A percentile compares a stretch with the other conserved stretches of the same genome.
These are phyloP conservation scores for Ranitomeya variabilis DNA, from an alignment of 2,113 vertebrate species.

Conservation along the genomic window DNA sequence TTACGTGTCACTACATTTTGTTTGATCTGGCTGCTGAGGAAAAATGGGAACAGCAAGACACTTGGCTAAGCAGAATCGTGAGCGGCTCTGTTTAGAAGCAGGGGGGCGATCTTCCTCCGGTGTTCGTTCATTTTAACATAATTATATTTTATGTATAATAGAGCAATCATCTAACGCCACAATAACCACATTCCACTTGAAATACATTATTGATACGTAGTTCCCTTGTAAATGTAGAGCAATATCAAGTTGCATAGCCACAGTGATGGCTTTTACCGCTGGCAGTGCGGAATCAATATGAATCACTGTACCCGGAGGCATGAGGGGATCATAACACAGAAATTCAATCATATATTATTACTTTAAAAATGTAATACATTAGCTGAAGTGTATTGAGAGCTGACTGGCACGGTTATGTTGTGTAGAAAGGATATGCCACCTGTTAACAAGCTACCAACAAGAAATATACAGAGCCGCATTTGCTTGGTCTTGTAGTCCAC, in stretches of 20 bases:
- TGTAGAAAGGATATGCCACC: not conserved
- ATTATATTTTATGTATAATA: slow-evolving; percentile 54
- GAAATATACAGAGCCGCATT: too few relatives aligned
- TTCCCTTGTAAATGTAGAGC: slow-evolving; percentile 6
- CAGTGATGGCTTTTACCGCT: slow-evolving; percentile 42
- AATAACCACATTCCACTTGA: slow-evolving; percentile 54
- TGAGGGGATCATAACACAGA: slow-evolving; percentile 36
- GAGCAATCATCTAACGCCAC: slow-evolving; percentile 24
- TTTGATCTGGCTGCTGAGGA: slow-evolving; percentile 61
- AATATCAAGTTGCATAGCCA: slow-evolving; percentile 36
- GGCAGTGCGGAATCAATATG: slow-evolving; percentile 38
- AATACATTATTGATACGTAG: slow-evolving; percentile 55
- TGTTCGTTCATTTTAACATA: slow-evolving; percentile 49
- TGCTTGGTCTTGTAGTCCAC: not conserved
- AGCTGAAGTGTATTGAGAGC: not conserved
- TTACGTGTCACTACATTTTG: slow-evolving; percentile 64
- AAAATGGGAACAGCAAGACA: slow-evolving; percentile 61
- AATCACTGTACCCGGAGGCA: slow-evolving; percentile 35
- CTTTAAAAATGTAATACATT: slow-evolving; percentile 40
- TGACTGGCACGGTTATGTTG: not conserved
- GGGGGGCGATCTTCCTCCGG: slow-evolving; percentile 36
- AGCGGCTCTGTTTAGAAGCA: slow-evolving; percentile 42
- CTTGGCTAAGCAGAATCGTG: slow-evolving; percentile 57
- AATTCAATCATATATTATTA: slow-evolving; percentile 43
- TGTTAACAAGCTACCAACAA: not conserved